phyloP scores from a whole-genome alignment of 1,140 invertebrate genomes.

The Euura lappo region DNA sequence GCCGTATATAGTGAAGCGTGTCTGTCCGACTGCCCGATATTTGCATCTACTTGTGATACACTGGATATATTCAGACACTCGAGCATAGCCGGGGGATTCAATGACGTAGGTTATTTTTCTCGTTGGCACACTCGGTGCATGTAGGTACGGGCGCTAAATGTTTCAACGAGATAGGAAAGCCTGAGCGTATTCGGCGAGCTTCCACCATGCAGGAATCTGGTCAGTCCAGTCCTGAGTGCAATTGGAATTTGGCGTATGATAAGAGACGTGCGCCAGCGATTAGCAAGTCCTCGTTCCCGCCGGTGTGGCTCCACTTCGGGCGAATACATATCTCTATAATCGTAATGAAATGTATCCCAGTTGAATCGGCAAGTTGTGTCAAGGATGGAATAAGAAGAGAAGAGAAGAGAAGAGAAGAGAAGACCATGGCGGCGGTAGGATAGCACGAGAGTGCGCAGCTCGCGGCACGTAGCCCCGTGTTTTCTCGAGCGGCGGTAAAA shows the following conservation, averaged over 20 bases:
- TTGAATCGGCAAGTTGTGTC: background rate
- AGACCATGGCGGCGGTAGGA: constrained; percentile 4
- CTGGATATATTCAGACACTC: too few species aligned
- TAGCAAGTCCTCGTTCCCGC: constrained; percentile 37
- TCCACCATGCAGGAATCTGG: too few species aligned
- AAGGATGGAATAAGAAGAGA: background rate
- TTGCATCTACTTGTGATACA: constrained; percentile 30
- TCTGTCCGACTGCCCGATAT: constrained; percentile 38
- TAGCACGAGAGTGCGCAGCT: background rate
- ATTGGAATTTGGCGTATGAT: too few species aligned
- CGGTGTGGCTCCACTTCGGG: too few species aligned
- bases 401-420: background rate
- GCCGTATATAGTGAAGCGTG: background rate
- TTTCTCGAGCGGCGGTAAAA: constrained; percentile 54
- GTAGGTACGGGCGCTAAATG: too few species aligned
- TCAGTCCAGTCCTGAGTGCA: too few species aligned
- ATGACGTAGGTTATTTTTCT: too few species aligned
- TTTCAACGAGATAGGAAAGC: too few species aligned
- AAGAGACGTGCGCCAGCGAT: constrained; percentile 16
- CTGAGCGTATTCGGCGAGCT: too few species aligned
- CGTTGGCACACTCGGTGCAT: too few species aligned
- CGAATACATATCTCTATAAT: constrained; percentile 31
- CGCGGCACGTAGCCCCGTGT: constrained; percentile 42
- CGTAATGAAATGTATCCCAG: constrained; percentile 50
- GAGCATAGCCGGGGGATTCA: too few species aligned